Evolutionary conservation across 2,888 invertebrate species (phyloP), one percentile per base, ranked within the genome.

Genomic region (Plemyria rubiginata): DNA sequence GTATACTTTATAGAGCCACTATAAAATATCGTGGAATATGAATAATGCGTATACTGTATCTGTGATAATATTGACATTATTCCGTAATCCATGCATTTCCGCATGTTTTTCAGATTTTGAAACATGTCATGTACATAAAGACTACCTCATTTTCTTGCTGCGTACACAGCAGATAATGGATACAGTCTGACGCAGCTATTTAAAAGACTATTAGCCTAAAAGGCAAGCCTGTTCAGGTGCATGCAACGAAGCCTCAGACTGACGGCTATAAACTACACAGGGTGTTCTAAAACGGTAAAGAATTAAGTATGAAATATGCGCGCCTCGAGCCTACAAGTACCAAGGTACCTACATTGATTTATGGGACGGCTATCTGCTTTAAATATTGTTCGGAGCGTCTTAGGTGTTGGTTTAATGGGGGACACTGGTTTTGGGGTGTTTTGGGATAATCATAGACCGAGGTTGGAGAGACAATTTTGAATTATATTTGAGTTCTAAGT

Each of bases 241-340:
- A 80, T 74, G 74, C 73, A 78, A 79, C 73, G 74, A 67, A 74
- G 75, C 73, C 67, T 70, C 73, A 86, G 80, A 84, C 81, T 84
- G 87, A 84, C 83, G 78, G 80, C 82, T 85, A 82, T 88, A 86
- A 88, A 89, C 78, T 72, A 86, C 78, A 73, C 71, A 77, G 75
- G 77, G 71, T 80, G 78, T 79, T 78, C 73, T 75, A 78, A 81
- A 82, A 79, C 82, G 78, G 81, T 82, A 89, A 92, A 92, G 91
- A 92, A 92, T 92, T 93, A 92, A 93, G 85, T 89, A 92, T 92
- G 90, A 93, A 92, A 92, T 92, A 93, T 91, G 88, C 87, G 85
- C 82, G 82, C 84, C 87, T 81, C 79, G 78, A 87, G 88, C 85
- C 84, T 82, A 83, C 59, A 22, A 56, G 52, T 61, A 59, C 29